phyloP scores from a whole-genome alignment of 2,113 vertebrate species.

The Paralichthys olivaceus region DNA sequence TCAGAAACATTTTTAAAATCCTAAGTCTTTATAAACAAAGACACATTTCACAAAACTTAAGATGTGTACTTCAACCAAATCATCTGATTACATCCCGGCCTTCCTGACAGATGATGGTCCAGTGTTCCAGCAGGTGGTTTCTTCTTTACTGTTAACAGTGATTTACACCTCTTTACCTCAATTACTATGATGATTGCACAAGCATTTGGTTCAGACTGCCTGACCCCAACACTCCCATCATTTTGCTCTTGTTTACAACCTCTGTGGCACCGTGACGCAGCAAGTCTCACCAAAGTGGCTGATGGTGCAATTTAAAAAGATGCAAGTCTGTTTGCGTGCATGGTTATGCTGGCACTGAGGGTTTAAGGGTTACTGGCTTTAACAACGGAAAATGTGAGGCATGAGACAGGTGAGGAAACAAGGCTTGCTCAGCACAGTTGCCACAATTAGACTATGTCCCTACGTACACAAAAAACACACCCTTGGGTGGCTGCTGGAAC shows the following conservation, averaged over 20 bases:
- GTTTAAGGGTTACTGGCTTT: slow-evolving; percentile 63
- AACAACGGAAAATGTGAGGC: slow-evolving; percentile 77
- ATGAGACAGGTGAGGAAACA: slow-evolving; percentile 58
- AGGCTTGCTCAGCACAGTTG: slow-evolving; percentile 64
- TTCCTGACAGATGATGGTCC: slow-evolving; percentile 37
- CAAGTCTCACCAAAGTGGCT: slow-evolving; percentile 52
- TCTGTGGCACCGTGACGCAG: slow-evolving; percentile 60
- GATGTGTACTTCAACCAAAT: slow-evolving; percentile 23
- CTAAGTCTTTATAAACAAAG: slow-evolving; percentile 1
- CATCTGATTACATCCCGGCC: slow-evolving; percentile 26
- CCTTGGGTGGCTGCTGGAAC: slow-evolving; percentile 51
- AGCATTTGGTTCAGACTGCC: slow-evolving; percentile 11
- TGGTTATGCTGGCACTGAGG: slow-evolving; percentile 45
- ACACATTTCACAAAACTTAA: too few relatives aligned
- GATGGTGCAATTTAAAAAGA: slow-evolving; percentile 55
- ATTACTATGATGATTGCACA: slow-evolving; percentile 50
- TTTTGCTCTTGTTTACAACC: slow-evolving; percentile 23
- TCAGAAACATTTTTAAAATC: background rate
- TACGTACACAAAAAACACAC: slow-evolving; percentile 46
- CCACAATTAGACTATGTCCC: slow-evolving; percentile 54
- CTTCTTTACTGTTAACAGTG: slow-evolving; percentile 16
- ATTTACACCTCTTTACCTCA: slow-evolving; percentile 52
- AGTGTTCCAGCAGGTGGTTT: slow-evolving; percentile 52
- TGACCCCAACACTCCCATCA: slow-evolving; percentile 19
- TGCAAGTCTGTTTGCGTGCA: slow-evolving; percentile 43